Evolutionary conservation across 2,888 invertebrate genomes (phyloP), one percentile per base, ranked within the genome.

Genomic region (Unio delphinus): DNA sequence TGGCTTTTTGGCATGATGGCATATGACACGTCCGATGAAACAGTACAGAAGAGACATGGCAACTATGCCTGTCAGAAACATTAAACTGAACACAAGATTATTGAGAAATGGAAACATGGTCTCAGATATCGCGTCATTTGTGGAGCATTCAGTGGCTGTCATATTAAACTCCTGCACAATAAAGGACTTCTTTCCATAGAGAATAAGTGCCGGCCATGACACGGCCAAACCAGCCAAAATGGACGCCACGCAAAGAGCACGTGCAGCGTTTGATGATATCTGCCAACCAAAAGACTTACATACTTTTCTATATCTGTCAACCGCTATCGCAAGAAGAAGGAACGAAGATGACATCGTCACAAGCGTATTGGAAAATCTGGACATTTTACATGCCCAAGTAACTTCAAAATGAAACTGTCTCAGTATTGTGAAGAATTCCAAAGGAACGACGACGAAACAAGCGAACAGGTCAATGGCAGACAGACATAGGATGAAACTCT

Each of bases 231-330:
- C 75, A 17, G 73, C 61, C 26, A 71, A 11, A n/a, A 78, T 61
- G 0, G 78, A 71, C 3, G 66, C 30, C 56, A 68, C 58, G 65
- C 78, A 79, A 4, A 80, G 61, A 11, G 60, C 58, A 57, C 72
- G 80, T 34, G 82, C 83, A 61, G 74, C 69, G 3, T 28, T 69
- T 11, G 78, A 68, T 0, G 75, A 70, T 23, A 86, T 80, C 65
- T 86, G 86, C 59, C 65, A 67, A 18, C 76, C 71, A 34, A 81
- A 72, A 1, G 84, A 83, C 57, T 68, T 75, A 64, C 84, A 85
- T 7, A 84, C 80, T 65, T 81, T 83, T 26, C 79, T 70, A 66
- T 80, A 84, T 18, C 86, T 72, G 60, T 81, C 81, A 17, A 81
- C 68, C 15, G 80, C 78, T 34, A 81, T 81, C 28, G 75, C 68